Evolutionary conservation across 2,797 vertebrate species (phyloP), one percentile per base, ranked within the genome.

Genomic region (Clarias platycephalus): DNA sequence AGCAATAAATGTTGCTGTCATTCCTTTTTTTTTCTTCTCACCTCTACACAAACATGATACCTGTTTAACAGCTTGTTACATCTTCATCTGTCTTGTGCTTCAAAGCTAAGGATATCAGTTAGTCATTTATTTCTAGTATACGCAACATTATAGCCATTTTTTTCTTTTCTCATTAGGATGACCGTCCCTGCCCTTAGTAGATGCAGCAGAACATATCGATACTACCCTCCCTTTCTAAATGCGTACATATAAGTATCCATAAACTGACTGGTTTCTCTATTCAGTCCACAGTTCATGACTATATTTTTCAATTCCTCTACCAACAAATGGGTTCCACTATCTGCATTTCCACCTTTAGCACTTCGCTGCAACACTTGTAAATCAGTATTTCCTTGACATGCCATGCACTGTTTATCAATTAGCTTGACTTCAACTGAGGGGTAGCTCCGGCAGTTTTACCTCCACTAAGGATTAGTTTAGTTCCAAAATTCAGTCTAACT

Each of bases 11-110:
- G 10, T 7, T 28, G 55, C 53, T 76, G 55, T 24, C 53, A 34
- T 76, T 76, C 28, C 28, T 20, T 76, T 75, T 57, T 28, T 74
- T 26, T 75, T 16, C 26, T 58, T 76, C 53, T 58, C 74, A 57
- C 9, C 53, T 34, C 28, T 4, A 57, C n/a, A 10, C 20, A 15
- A 74, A 75, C 49, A 75, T 28, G 16, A 74, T 55, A 49, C 7
- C 7, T 1, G 37, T 71, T 71, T 71, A 71, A 71, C 68, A 71
- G 68, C 37, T 16, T 3, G 72, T 4, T 6, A 0, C 26, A 55
- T 49, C 49, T 55, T 10, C 3, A 57, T n/a, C 24, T 16, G 44
- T 74, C 15, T 72, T 26, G 24, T 72, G 0, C 12, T 72, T 44
- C 5, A 72, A 28, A 55, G n/a, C 16, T 16, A 13, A 4, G 70